These are phyloP conservation scores for Antheraea mylitta DNA, from an alignment of 1,140 invertebrate genomes.

Conservation along the genomic window DNA sequence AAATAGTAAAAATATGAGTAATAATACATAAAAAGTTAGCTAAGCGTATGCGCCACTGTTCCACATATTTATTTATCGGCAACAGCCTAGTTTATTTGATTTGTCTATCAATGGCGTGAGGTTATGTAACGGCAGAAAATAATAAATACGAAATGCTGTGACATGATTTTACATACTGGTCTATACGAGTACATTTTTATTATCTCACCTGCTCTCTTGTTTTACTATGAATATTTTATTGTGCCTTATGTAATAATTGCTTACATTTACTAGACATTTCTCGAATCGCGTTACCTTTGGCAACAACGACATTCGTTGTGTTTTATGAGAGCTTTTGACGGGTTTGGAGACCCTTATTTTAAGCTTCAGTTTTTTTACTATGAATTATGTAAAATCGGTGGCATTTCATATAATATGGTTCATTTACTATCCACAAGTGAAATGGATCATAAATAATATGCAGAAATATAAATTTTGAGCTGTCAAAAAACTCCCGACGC, in stretches of 20 bases:
- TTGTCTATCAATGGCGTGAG: not conserved
- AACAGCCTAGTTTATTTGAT: not conserved
- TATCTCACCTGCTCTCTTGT: not conserved
- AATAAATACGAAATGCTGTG: not conserved
- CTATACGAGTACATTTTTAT: not conserved
- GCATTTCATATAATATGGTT: too few relatives aligned
- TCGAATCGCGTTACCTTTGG: not conserved
- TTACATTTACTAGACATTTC: not conserved
- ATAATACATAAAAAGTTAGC: slow-evolving; percentile 1
- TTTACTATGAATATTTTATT: not conserved
- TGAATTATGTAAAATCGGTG: too few relatives aligned
- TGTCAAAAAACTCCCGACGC: too few relatives aligned
- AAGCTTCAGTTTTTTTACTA: too few relatives aligned
- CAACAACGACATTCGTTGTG: not conserved
- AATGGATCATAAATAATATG: too few relatives aligned
- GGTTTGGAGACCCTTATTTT: too few relatives aligned
- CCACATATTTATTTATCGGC: not conserved
- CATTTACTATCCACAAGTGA: too few relatives aligned
- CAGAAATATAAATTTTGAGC: too few relatives aligned
- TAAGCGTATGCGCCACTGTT: not conserved
- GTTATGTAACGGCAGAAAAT: not conserved
- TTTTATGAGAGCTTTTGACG: not conserved
- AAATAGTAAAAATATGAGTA: not conserved
- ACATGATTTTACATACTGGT: not conserved
- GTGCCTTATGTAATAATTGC: not conserved